phyloP scores from a whole-genome alignment of 2,113 vertebrate genomes.

The Arizona elegans region DNA sequence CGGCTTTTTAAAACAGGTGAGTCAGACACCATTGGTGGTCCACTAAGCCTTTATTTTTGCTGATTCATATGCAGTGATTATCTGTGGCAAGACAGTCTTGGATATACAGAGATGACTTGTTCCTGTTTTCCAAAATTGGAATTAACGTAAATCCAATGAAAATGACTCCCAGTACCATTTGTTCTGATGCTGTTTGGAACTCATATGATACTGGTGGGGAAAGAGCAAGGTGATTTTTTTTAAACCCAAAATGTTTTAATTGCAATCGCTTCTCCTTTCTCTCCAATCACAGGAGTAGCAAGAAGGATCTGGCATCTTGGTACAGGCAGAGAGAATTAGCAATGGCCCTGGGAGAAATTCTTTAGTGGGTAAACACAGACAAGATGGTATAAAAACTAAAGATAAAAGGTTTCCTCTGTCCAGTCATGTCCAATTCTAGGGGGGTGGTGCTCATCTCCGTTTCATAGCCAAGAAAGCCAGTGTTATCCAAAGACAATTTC shows the following conservation, averaged over 20 bases:
- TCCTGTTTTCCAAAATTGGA: neutral
- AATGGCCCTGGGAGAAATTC: neutral
- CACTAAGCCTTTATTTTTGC: conserved; percentile 20
- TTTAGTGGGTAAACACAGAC: neutral
- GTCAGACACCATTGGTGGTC: conserved; percentile 24
- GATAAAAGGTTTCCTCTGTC: neutral
- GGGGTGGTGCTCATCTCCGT: neutral
- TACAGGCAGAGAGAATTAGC: neutral
- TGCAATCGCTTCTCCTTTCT: neutral
- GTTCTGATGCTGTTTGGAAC: neutral
- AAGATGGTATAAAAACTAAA: neutral
- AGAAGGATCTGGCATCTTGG: neutral
- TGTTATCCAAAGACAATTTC: neutral
- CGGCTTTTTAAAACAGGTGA: conserved; percentile 32
- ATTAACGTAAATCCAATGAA: neutral
- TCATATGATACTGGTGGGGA: neutral
- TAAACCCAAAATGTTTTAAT: neutral
- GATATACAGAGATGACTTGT: no score
- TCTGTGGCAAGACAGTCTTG: neutral
- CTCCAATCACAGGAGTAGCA: neutral
- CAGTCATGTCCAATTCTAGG: neutral
- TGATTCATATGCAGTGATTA: neutral
- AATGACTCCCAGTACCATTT: neutral
- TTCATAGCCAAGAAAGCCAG: neutral
- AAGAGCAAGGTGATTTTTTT: neutral